Conservation (phyloP, 1,140 invertebrate species). For the Sycophila sp. region DNA sequence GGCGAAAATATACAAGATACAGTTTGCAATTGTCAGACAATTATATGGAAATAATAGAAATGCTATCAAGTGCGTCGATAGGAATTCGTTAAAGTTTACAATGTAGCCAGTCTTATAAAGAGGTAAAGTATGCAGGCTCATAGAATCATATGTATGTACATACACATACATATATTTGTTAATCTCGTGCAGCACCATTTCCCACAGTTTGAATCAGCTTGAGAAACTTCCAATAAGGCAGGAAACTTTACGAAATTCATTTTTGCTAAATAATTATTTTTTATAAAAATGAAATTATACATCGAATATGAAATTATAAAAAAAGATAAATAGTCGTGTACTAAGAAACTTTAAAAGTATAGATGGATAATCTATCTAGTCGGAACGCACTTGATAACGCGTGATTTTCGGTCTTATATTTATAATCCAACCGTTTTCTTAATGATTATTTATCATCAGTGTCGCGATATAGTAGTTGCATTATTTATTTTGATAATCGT, state of each 20-base stretch:
- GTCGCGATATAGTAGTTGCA: conserved; percentile 56
- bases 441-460: conserved; percentile 29
- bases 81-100: conserved; percentile 18
- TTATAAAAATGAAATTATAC: background rate
- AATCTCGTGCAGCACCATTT: conserved; percentile 11
- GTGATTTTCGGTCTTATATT: background rate
- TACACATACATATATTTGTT: too few species aligned
- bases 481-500: conserved; percentile 63
- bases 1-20: conserved; percentile 27
- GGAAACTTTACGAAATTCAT: background rate
- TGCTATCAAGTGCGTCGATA: conserved; percentile 30
- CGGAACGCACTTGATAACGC: conserved; percentile 26
- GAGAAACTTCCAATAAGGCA: conserved; percentile 17
- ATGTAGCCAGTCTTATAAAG: conserved; percentile 22
- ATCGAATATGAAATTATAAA: background rate
- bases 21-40: conserved; percentile 55
- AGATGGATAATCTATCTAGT: background rate
- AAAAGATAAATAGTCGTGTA: background rate
- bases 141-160: background rate
- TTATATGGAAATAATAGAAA: background rate
- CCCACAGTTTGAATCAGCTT: conserved; percentile 2
- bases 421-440: background rate
- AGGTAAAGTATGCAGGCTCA: conserved; percentile 12
- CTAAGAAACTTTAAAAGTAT: background rate
- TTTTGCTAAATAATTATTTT: background rate